These are phyloP conservation scores for Adelosebastes latens DNA, from an alignment of 2,797 vertebrate species.

Conservation along the genomic window DNA sequence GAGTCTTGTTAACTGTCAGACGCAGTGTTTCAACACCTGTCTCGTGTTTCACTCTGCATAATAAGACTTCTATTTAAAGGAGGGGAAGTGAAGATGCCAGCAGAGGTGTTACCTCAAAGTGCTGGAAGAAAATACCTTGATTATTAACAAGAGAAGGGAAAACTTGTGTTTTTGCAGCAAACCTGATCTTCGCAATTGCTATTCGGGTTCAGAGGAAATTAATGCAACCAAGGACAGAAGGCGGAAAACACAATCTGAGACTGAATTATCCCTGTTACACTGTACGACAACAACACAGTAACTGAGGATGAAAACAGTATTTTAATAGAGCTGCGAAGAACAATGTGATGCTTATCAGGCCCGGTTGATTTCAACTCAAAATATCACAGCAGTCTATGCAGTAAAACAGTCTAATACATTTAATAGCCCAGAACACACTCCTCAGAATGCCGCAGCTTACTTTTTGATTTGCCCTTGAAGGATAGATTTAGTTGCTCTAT, in stretches of 20 bases:
- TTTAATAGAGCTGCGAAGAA: constrained; percentile 21
- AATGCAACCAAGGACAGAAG: constrained; percentile 16
- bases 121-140: constrained; percentile 70
- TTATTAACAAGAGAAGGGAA: constrained; percentile 43
- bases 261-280: constrained; percentile 15
- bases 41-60: constrained; percentile 81
- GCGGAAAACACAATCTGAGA: constrained; percentile 22
- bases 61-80: constrained; percentile 83
- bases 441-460: constrained; percentile 61
- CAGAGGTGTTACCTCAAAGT: constrained; percentile 75
- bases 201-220: constrained; percentile 19
- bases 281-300: constrained; percentile 9
- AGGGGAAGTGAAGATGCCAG: constrained; percentile 68
- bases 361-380: constrained; percentile 36
- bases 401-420: constrained; percentile 49
- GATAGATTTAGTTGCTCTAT: constrained; percentile 69
- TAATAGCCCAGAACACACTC: constrained; percentile 53
- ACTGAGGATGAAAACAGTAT: constrained; percentile 11
- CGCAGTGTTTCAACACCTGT: constrained; percentile 77
- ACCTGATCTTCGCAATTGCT: constrained; percentile 1
- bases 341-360: constrained; percentile 11
- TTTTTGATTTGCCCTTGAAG: constrained; percentile 75
- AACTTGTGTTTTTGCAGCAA: constrained; percentile 34
- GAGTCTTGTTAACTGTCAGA: constrained; percentile 78
- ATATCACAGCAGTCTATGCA: constrained; percentile 34